These are phyloP conservation scores for Siniperca scherzeri DNA, from an alignment of 2,797 vertebrate species.

Conservation along the genomic window DNA sequence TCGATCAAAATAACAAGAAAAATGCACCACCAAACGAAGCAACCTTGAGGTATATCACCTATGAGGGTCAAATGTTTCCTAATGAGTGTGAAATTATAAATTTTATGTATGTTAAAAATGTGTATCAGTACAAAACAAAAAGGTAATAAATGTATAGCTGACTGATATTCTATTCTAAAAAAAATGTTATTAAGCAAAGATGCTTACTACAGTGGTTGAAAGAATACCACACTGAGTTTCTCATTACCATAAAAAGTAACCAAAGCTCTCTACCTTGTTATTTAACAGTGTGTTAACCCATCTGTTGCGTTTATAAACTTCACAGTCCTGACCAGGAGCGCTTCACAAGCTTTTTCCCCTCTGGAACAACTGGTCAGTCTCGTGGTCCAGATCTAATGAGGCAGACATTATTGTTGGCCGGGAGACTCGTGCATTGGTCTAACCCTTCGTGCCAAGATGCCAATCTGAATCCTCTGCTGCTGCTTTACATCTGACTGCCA, in stretches of 20 bases:
- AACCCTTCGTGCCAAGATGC: conserved; percentile 67
- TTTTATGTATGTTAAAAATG: neutral
- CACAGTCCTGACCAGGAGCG: conserved; percentile 45
- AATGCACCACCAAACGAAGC: neutral
- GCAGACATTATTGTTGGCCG: conserved; percentile 75
- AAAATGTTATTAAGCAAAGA: neutral
- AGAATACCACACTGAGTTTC: conserved; percentile 14
- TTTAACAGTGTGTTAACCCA: conserved; percentile 63
- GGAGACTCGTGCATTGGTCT: conserved; percentile 23
- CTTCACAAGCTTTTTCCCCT: conserved; percentile 47
- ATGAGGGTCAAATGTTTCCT: neutral
- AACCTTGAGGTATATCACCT: neutral
- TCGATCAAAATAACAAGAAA: neutral
- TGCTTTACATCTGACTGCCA: conserved; percentile 69
- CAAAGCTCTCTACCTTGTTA: conserved; percentile 28
- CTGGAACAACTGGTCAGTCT: conserved; percentile 68
- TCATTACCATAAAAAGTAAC: conserved; percentile 40
- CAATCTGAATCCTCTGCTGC: conserved; percentile 59
- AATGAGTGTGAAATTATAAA: neutral
- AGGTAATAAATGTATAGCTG: neutral
- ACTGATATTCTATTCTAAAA: neutral
- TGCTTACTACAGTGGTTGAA: neutral
- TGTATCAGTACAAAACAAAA: neutral
- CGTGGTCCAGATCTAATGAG: conserved; percentile 73
- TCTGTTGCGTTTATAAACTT: conserved; percentile 56